Evolutionary conservation across 2,797 vertebrate genomes (phyloP).

Genomic region (Eptatretus atami): DNA sequence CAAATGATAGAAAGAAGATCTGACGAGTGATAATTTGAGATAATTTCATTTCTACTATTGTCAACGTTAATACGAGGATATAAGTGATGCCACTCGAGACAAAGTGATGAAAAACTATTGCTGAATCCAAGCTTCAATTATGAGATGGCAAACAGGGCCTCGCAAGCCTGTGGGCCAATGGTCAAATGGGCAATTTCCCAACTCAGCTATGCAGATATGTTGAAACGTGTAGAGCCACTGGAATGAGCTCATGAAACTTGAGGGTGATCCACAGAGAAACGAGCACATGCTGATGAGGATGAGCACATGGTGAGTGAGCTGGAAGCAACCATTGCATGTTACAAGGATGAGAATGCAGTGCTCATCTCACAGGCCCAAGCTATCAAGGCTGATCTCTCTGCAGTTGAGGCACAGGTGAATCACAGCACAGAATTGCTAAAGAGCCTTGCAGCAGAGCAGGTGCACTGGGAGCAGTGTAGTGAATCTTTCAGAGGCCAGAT

Average conservation of each 20-base stretch:
- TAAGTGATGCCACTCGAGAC: slow-evolving; percentile 76
- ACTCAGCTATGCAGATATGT: slow-evolving; percentile 80
- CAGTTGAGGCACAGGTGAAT: slow-evolving; percentile 89
- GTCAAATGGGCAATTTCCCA: slow-evolving; percentile 98
- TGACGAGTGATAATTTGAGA: slow-evolving; percentile 52
- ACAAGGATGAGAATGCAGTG: slow-evolving; percentile 91
- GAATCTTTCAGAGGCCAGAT: slow-evolving; percentile 99
- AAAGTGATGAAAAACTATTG: slow-evolving; percentile 99
- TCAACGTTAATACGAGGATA: slow-evolving; percentile 35
- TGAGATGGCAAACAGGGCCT: slow-evolving; percentile 80
- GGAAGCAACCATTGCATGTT: slow-evolving; percentile 81
- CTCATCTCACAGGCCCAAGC: slow-evolving; percentile 95
- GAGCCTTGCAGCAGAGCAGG: slow-evolving; percentile 84
- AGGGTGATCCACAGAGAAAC: slow-evolving; percentile 84
- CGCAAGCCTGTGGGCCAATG: slow-evolving; percentile 86
- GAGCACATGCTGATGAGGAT: slow-evolving; percentile 76
- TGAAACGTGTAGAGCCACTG: slow-evolving; percentile 93
- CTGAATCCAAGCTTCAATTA: slow-evolving; percentile 95
- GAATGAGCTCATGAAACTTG: slow-evolving; percentile 89
- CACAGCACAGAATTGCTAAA: slow-evolving; percentile 88
- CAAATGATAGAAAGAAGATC: slow-evolving; percentile 47
- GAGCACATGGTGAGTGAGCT: slow-evolving; percentile 96
- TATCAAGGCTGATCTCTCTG: slow-evolving; percentile 81
- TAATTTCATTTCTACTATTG: slow-evolving; percentile 43
- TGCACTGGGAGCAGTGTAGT: slow-evolving; percentile 94